A percentile compares a stretch with the other conserved stretches of the same genome.
Evolutionary conservation across 2,113 vertebrate genomes (phyloP).

Genomic region (Conger conger): DNA sequence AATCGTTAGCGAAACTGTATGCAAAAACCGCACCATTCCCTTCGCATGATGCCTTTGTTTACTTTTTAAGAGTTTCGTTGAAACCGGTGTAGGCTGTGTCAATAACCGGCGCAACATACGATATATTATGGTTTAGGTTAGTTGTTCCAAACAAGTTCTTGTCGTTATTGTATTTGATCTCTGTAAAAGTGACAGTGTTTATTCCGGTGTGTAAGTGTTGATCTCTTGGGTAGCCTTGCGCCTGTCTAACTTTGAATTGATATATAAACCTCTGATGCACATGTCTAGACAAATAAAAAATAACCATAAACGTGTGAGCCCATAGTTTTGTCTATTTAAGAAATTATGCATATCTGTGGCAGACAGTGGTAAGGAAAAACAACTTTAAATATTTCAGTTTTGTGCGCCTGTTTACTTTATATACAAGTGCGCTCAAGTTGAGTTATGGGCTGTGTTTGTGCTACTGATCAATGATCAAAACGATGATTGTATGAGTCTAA

Average conservation of each 20-base stretch:
- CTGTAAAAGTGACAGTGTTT: neutral
- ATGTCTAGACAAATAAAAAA: no score
- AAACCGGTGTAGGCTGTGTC: neutral
- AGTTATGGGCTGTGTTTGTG: no score
- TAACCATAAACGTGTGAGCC: neutral
- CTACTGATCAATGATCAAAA: no score
- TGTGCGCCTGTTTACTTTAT: neutral
- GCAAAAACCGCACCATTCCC: neutral
- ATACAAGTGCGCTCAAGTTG: neutral
- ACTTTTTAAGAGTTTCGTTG: conserved; percentile 8
- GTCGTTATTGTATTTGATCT: neutral
- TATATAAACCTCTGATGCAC: neutral
- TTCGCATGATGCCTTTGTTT: neutral
- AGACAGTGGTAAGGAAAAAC: neutral
- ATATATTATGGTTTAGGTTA: neutral
- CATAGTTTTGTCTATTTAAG: neutral
- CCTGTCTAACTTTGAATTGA: neutral
- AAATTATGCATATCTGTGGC: neutral
- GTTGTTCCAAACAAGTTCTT: neutral
- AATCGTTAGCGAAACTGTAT: neutral
- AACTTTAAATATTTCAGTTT: neutral
- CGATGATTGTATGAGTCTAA: neutral
- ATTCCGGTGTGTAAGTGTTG: neutral
- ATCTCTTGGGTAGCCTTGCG: neutral
- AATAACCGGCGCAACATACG: neutral